phyloP scores from a whole-genome alignment of 2,888 invertebrate species.

The Catocala fraxini region DNA sequence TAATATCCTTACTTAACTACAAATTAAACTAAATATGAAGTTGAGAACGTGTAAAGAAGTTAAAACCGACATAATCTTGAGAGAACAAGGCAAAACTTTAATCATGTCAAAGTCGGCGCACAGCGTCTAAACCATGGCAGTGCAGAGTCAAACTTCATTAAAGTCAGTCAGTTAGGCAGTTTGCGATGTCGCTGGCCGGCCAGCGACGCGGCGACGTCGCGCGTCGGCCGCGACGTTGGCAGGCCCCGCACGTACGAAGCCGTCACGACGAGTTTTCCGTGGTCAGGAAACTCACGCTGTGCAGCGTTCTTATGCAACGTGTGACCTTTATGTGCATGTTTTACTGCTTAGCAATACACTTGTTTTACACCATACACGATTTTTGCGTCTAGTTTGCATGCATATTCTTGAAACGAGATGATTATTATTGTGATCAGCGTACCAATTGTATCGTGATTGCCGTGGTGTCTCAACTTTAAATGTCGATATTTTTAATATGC shows the following conservation, averaged over 20 bases:
- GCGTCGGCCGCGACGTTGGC: too few species aligned
- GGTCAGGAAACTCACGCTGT: conserved; percentile 70
- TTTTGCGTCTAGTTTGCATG: neutral
- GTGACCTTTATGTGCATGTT: conserved; percentile 50
- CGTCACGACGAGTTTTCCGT: conserved; percentile 71
- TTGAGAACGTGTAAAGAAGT: conserved; percentile 21
- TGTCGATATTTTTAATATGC: too few species aligned
- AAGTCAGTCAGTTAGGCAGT: conserved; percentile 69
- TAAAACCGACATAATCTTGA: conserved; percentile 25
- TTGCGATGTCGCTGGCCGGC: conserved; percentile 58
- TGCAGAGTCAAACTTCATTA: conserved; percentile 69
- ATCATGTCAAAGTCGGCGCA: conserved; percentile 35
- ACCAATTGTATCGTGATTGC: too few species aligned
- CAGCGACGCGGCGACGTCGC: conserved; percentile 13
- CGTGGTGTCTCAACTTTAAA: too few species aligned
- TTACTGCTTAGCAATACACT: conserved; percentile 26
- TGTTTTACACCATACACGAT: conserved; percentile 2
- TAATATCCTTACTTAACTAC: conserved; percentile 17
- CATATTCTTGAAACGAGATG: too few species aligned
- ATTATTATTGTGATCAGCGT: too few species aligned
- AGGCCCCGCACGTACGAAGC: conserved; percentile 62
- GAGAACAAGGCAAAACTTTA: conserved; percentile 16
- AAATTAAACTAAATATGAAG: conserved; percentile 15
- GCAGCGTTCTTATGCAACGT: conserved; percentile 62
- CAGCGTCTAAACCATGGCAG: conserved; percentile 47